A percentile compares a stretch with the other conserved stretches of the same genome.
These are phyloP conservation scores for Clavelina lepadiformis DNA, from an alignment of 23 tunicate species.

Conservation along the genomic window DNA sequence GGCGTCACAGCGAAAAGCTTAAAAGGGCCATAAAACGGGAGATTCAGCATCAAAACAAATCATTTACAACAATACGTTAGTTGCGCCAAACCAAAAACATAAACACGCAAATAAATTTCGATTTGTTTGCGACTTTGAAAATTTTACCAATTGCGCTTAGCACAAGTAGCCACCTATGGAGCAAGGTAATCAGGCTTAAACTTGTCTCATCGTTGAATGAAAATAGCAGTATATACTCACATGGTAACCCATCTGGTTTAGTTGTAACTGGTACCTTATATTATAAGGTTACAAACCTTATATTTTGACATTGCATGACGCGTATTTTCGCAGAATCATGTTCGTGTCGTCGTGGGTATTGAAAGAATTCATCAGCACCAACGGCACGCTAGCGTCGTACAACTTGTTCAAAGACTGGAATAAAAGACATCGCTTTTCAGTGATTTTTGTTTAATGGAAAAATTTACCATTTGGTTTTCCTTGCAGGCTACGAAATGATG, in stretches of 20 bases:
- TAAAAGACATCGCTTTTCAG: too few species aligned
- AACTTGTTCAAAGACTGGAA: slow-evolving; percentile 71
- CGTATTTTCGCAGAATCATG: slow-evolving; percentile 85
- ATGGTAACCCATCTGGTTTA: slow-evolving; percentile 59
- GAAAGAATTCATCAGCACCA: slow-evolving; percentile 96
- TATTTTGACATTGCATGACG: slow-evolving; percentile 82
- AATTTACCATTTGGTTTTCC: too few species aligned
- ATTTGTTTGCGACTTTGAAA: too few species aligned
- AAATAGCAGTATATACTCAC: too few species aligned
- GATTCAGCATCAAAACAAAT: too few species aligned
- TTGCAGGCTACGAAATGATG: not conserved
- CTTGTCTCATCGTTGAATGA: not conserved
- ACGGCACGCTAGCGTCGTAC: slow-evolving; percentile 72
- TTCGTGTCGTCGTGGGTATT: slow-evolving; percentile 95
- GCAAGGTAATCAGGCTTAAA: not conserved
- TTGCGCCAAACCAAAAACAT: too few species aligned
- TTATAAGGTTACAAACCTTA: too few species aligned
- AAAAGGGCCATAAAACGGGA: too few species aligned
- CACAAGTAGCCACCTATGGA: not conserved
- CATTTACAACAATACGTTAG: too few species aligned
- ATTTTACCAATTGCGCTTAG: not conserved
- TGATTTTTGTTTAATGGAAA: too few species aligned
- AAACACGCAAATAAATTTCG: too few species aligned
- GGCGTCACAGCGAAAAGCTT: too few species aligned
- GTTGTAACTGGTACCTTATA: slow-evolving; percentile 84